Conservation (phyloP, 2,888 invertebrate genomes). For the Bruchidius siliquastri region DNA sequence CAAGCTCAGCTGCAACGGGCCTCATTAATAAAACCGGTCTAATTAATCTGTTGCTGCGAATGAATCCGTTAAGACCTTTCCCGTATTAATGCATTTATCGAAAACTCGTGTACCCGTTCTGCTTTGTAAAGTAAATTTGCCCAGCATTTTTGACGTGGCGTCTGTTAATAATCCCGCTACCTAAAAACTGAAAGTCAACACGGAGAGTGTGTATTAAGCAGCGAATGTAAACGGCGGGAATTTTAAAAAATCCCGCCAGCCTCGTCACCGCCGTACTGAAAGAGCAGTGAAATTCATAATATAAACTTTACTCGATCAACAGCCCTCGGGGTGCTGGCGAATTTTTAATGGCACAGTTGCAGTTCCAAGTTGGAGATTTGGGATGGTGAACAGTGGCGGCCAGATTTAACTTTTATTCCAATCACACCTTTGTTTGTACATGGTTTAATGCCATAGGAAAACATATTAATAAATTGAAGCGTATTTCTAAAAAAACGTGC, state of each 20-base stretch:
- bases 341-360: constrained; percentile 37
- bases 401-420: too few relatives aligned
- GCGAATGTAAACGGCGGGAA: constrained; percentile 37
- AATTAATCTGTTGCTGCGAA: background rate
- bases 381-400: background rate
- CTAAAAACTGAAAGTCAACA: constrained; percentile 42
- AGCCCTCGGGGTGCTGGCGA: constrained; percentile 36
- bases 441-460: too few relatives aligned
- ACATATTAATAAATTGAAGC: too few relatives aligned
- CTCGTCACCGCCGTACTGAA: constrained; percentile 35
- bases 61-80: background rate
- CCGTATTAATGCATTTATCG: background rate
- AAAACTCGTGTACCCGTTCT: background rate
- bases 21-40: background rate
- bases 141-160: background rate
- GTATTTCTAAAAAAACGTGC: too few relatives aligned
- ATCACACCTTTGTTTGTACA: too few relatives aligned
- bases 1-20: background rate
- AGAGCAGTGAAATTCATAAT: constrained; percentile 46
- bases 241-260: constrained; percentile 42
- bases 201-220: constrained; percentile 30
- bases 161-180: background rate
- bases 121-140: background rate
- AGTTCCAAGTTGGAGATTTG: constrained; percentile 29
- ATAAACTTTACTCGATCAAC: constrained; percentile 45